Base-by-base conservation (phyloP, 2,797 vertebrate species). In the Lemur catta region DNA sequence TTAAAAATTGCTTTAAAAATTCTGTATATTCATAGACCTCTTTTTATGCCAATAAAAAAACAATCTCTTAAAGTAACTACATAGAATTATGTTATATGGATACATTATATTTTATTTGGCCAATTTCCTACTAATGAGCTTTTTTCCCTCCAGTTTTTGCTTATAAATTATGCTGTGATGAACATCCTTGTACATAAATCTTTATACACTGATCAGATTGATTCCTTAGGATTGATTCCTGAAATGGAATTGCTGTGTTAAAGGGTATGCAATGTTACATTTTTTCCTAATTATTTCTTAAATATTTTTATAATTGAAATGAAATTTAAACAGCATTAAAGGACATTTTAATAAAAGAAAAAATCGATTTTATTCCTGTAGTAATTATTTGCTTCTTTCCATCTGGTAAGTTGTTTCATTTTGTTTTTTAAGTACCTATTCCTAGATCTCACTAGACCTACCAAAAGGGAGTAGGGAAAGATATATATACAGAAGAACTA, bases 101-200 rank as follows among this genome's bases (percentile, higher is more conserved):
- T 72, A 18, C n/a, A 85, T 91, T 55, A 35, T 85, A 55, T 84
- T 97, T 95, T 69, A 79, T 95, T 89, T 97, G 63, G 33, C 18
- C 18, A 79, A 2, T 93, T 88, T 41, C 18, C 20, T 92, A 24
- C n/a, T 80, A 65, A 71, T 72, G 24, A 72, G 50, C 28, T 95
- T 94, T 91, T 91, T 88, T 71, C 91, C 38, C 22, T 93, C 38
- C 7, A 89, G 4, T 85, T 84, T 97, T 94, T 94, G 18, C 26
- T 71, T 92, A 50, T 93, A 88, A 94, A 92, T 94, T 95, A 59
- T 84, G 43, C 43, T 88, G 38, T 76, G 55, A 63, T 81, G 20
- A 48, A 20, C 24, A 69, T 72, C 14, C 24, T 81, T 74, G 5
- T 81, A 67, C 20, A 48, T 93, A 91, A 87, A 59, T 95, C 82